These are phyloP conservation scores for Eriosoma lanigerum DNA, from an alignment of 1,140 invertebrate genomes.

Conservation along the genomic window DNA sequence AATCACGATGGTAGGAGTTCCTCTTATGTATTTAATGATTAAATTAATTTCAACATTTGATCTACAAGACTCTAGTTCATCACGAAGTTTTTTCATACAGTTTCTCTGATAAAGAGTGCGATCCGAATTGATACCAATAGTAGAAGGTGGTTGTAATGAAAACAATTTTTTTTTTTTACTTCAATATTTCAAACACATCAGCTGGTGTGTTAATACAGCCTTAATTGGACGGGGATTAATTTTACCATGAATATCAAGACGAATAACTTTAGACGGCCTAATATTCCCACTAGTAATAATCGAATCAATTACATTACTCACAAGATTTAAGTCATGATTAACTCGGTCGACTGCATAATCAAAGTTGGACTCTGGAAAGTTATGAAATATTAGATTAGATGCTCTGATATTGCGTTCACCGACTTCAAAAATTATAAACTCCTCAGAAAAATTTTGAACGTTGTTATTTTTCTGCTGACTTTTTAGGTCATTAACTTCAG, in stretches of 20 bases:
- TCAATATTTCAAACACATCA: background rate
- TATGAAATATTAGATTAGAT: slow-evolving; percentile 1
- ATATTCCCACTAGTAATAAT: background rate
- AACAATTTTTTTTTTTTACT: slow-evolving; percentile 28
- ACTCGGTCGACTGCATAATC: background rate
- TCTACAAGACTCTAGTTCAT: background rate
- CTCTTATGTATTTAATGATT: slow-evolving; percentile 10
- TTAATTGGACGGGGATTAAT: background rate
- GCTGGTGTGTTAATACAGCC: background rate
- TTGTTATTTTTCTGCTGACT: background rate
- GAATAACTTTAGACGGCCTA: background rate
- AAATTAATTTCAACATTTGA: slow-evolving; percentile 3
- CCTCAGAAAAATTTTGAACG: background rate
- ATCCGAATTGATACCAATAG: background rate
- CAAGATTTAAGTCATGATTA: background rate
- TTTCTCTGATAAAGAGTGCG: background rate
- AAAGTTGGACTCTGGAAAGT: background rate
- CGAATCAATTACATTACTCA: background rate
- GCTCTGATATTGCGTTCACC: background rate
- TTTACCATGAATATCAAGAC: background rate
- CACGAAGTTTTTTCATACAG: background rate
- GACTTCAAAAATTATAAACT: slow-evolving; percentile 2
- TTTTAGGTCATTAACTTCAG: slow-evolving; percentile 16
- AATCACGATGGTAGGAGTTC: background rate
- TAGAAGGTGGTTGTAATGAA: slow-evolving; percentile 11